These are phyloP conservation scores for Branchinecta lindahli DNA, from an alignment of 1,140 invertebrate genomes.

Conservation along the genomic window DNA sequence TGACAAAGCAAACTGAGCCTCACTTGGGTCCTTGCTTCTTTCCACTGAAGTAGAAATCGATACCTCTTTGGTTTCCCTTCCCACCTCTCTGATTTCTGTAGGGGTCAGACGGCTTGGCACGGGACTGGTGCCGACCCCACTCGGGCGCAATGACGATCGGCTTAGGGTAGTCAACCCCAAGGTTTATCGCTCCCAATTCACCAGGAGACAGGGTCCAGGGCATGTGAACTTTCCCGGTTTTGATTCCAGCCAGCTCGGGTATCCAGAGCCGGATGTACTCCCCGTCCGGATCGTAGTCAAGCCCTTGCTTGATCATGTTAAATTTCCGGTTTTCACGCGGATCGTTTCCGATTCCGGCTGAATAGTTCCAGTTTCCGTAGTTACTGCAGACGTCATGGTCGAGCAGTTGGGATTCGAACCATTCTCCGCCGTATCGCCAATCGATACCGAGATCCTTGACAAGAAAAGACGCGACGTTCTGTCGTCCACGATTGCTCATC, in stretches of 20 bases:
- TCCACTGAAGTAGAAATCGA: slow-evolving; percentile 20
- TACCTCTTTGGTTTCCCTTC: slow-evolving; percentile 16
- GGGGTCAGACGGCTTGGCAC: slow-evolving; percentile 10
- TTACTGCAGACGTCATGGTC: slow-evolving; percentile 36
- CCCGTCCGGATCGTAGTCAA: slow-evolving; percentile 33
- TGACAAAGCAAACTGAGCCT: not conserved
- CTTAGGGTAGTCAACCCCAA: slow-evolving; percentile 19
- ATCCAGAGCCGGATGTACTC: slow-evolving; percentile 18
- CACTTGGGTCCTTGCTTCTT: not conserved
- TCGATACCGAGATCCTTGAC: slow-evolving; percentile 34
- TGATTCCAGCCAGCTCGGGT: slow-evolving; percentile 17
- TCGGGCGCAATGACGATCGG: slow-evolving; percentile 18
- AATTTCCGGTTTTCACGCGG: slow-evolving; percentile 34
- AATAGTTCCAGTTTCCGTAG: slow-evolving; percentile 36
- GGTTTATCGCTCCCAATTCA: slow-evolving; percentile 10
- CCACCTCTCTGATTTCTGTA: not conserved
- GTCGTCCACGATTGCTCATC: slow-evolving; percentile 35
- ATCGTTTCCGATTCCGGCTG: slow-evolving; percentile 34
- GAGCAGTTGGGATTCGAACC: slow-evolving; percentile 33
- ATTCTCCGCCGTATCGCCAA: slow-evolving; percentile 35
- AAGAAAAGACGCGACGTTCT: slow-evolving; percentile 35
- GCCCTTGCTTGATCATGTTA: slow-evolving; percentile 34
- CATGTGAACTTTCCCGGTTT: slow-evolving; percentile 17
- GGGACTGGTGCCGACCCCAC: slow-evolving; percentile 16
- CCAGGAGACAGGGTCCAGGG: slow-evolving; percentile 18